Evolutionary conservation across 92 coral and sea anemone genomes (phyloP).

Genomic region (Chrysogorgia sp.): DNA sequence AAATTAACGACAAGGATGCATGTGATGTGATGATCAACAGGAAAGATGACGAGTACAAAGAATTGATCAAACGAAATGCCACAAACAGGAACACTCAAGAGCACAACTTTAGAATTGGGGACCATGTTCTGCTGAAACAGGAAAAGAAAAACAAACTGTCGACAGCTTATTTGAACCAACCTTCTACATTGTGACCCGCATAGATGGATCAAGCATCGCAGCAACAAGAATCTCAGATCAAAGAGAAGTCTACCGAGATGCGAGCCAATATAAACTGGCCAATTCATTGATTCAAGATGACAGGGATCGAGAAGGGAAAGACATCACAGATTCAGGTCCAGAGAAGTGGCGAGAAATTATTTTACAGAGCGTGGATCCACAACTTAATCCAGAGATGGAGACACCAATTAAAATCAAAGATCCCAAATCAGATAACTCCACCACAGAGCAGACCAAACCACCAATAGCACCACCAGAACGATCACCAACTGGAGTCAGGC

Average conservation of each 20-base stretch:
- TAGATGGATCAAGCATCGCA: conserved; percentile 34
- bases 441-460: too few species aligned
- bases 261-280: conserved; percentile 36
- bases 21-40: conserved; percentile 52
- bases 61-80: conserved; percentile 52
- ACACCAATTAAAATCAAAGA: too few species aligned
- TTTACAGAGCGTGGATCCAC: too few species aligned
- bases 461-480: too few species aligned
- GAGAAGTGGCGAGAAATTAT: too few species aligned
- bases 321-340: too few species aligned
- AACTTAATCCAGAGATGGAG: too few species aligned
- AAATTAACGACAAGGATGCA: conserved; percentile 27
- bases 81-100: conserved; percentile 64
- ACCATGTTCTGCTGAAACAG: conserved; percentile 66
- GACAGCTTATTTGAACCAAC: conserved; percentile 45
- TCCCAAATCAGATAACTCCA: too few species aligned
- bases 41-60: conserved; percentile 66
- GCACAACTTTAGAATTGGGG: conserved; percentile 55
- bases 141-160: conserved; percentile 34
- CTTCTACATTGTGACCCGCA: conserved; percentile 30
- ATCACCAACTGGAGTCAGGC: too few species aligned
- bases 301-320: too few species aligned
- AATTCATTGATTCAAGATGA: conserved; percentile 9
- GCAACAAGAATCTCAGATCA: conserved; percentile 1
- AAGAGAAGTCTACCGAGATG: conserved; percentile 2